phyloP scores from a whole-genome alignment of 2,797 vertebrate species.

The Fistularia tabacaria region DNA sequence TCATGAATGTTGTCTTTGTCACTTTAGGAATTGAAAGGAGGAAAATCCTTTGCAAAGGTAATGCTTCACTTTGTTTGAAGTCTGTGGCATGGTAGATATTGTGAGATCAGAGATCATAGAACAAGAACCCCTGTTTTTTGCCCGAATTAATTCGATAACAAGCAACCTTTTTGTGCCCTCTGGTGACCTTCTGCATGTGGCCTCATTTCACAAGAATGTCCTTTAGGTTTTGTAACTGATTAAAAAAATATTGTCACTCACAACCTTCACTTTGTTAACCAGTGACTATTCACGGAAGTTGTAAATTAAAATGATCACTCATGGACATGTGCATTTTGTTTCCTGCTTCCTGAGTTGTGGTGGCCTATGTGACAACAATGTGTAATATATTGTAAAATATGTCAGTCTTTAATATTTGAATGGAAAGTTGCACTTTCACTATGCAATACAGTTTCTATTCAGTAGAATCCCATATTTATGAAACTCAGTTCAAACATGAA shows the following conservation, averaged over 20 bases:
- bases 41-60: conserved; percentile 95
- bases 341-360: not conserved
- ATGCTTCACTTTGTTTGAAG: conserved; percentile 23
- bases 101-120: too few relatives aligned
- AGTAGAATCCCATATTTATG: too few relatives aligned
- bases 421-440: too few relatives aligned
- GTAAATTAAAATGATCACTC: conserved; percentile 6
- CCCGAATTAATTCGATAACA: conserved; percentile 6
- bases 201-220: conserved; percentile 8
- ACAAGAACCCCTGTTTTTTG: conserved; percentile 24
- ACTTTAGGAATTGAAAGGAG: conserved; percentile 92
- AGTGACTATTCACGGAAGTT: conserved; percentile 33
- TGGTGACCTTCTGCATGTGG: conserved; percentile 3
- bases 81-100: not conserved
- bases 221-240: conserved; percentile 52
- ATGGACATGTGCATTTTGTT: conserved; percentile 1
- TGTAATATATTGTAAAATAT: too few relatives aligned
- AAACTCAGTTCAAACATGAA: too few relatives aligned
- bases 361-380: too few relatives aligned
- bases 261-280: conserved; percentile 33
- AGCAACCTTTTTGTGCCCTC: conserved; percentile 3
- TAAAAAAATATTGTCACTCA: conserved; percentile 30
- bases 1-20: conserved; percentile 11
- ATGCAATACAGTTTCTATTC: not conserved
- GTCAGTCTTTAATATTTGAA: too few relatives aligned